Percentiles rank a stretch among this genome's conserved stretches.
phyloP scores from a whole-genome alignment of 2,888 invertebrate genomes.

The Malacosoma neustria region DNA sequence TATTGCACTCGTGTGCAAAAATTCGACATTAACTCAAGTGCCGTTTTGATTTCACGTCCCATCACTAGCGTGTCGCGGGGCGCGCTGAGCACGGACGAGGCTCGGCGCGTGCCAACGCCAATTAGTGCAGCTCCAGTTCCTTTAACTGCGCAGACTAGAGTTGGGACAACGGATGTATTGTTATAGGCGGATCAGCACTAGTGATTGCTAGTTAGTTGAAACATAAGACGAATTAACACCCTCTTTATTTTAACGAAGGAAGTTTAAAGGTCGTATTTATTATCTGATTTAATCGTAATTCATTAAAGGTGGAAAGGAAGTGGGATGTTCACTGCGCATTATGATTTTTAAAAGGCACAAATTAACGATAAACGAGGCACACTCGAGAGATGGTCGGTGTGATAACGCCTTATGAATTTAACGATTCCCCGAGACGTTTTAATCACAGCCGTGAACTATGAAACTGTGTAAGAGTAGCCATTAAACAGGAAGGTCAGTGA shows the following conservation, averaged over 20 bases:
- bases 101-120: conserved; percentile 68
- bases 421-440: conserved; percentile 53
- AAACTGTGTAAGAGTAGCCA: conserved; percentile 50
- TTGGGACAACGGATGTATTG: conserved; percentile 41
- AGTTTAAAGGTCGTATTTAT: conserved; percentile 66
- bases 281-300: conserved; percentile 64
- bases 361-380: conserved; percentile 58
- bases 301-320: conserved; percentile 58
- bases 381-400: conserved; percentile 37
- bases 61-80: conserved; percentile 58
- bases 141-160: conserved; percentile 55
- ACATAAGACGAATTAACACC: conserved; percentile 35
- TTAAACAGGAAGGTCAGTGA: conserved; percentile 71
- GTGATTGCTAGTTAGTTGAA: conserved; percentile 28
- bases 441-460: conserved; percentile 73
- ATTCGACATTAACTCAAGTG: conserved; percentile 50
- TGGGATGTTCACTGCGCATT: conserved; percentile 50
- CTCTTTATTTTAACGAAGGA: conserved; percentile 42
- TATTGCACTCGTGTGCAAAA: conserved; percentile 46
- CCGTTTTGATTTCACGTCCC: conserved; percentile 67
- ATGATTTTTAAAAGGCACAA: conserved; percentile 57
- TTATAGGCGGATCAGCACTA: conserved; percentile 35
- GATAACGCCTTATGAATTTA: conserved; percentile 56
- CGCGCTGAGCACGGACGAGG: conserved; percentile 36
- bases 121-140: conserved; percentile 73